Conservation (phyloP, 2,797 vertebrate genomes). For the Phrynocephalus forsythii region DNA sequence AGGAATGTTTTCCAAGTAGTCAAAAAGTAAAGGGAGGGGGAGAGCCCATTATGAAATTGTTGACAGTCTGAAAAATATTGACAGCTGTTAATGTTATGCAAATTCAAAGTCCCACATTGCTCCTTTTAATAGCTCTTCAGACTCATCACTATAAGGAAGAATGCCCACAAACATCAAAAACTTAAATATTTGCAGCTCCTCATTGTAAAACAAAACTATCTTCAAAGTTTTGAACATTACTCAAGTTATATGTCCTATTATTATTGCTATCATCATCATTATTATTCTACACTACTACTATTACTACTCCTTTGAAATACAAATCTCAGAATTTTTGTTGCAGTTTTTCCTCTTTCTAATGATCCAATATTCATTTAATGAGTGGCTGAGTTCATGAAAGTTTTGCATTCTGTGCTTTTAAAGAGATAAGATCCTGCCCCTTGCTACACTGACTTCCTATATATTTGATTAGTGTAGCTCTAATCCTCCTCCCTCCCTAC, state of each 20-base stretch:
- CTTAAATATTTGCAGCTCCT: conserved; percentile 22
- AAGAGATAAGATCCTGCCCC: conserved; percentile 45
- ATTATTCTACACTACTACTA: too few relatives aligned
- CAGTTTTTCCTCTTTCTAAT: conserved; percentile 67
- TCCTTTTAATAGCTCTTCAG: conserved; percentile 55
- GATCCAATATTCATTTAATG: conserved; percentile 62
- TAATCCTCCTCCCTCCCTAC: conserved; percentile 29
- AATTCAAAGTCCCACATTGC: conserved; percentile 56
- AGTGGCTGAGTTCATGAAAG: conserved; percentile 57
- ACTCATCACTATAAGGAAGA: conserved; percentile 42
- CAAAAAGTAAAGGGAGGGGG: conserved; percentile 31
- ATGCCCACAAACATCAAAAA: conserved; percentile 36
- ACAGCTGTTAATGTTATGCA: conserved; percentile 60
- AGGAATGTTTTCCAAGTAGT: conserved; percentile 69
- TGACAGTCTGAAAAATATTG: conserved; percentile 70
- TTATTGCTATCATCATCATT: too few relatives aligned
- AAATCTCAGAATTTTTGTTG: conserved; percentile 61
- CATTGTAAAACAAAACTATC: conserved; percentile 40
- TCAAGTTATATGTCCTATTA: neutral
- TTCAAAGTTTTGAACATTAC: conserved; percentile 30
- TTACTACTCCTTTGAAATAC: neutral
- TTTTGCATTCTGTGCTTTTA: conserved; percentile 65
- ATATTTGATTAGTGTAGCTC: conserved; percentile 36
- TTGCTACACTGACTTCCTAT: conserved; percentile 31
- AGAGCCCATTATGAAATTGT: conserved; percentile 65